Percentiles rank a stretch among this genome's conserved stretches.
Conservation (phyloP, 2,113 vertebrate genomes). For the Poeciliopsis prolifica region DNA sequence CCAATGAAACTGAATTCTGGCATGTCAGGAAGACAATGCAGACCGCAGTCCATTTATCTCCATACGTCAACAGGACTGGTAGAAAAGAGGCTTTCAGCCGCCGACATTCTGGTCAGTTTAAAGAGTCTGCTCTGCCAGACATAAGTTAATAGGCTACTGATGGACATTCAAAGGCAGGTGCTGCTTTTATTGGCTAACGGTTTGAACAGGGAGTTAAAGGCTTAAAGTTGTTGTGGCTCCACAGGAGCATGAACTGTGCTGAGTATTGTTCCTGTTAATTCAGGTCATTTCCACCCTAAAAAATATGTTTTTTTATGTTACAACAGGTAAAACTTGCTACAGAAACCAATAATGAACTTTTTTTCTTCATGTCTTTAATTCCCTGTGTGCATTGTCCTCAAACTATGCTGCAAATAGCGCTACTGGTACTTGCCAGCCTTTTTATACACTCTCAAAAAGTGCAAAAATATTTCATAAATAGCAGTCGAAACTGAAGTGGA, state of each 20-base stretch:
- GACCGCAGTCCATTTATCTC: conserved; percentile 74
- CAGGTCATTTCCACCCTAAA: neutral
- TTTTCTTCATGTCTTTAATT: neutral
- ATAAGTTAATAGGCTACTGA: conserved; percentile 69
- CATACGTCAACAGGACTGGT: conserved; percentile 68
- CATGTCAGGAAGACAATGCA: conserved; percentile 69
- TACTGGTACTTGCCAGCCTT: neutral
- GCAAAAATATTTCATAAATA: no score
- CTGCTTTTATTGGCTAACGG: conserved; percentile 58
- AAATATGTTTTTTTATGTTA: neutral
- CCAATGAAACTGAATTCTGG: conserved; percentile 70
- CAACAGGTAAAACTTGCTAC: neutral
- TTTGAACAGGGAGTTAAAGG: conserved; percentile 46
- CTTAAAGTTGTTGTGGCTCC: conserved; percentile 14
- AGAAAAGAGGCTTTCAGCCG: conserved; percentile 53
- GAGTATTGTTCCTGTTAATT: neutral
- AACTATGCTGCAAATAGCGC: neutral
- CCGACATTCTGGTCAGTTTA: conserved; percentile 59
- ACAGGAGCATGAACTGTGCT: neutral
- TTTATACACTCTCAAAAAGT: neutral
- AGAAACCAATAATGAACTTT: neutral
- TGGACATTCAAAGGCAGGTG: conserved; percentile 73
- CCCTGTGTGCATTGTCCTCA: neutral
- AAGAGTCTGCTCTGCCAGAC: conserved; percentile 64
- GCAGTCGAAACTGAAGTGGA: no score